These are phyloP conservation scores for Mellivora capensis DNA, from an alignment of 2,113 vertebrate species.

Conservation along the genomic window DNA sequence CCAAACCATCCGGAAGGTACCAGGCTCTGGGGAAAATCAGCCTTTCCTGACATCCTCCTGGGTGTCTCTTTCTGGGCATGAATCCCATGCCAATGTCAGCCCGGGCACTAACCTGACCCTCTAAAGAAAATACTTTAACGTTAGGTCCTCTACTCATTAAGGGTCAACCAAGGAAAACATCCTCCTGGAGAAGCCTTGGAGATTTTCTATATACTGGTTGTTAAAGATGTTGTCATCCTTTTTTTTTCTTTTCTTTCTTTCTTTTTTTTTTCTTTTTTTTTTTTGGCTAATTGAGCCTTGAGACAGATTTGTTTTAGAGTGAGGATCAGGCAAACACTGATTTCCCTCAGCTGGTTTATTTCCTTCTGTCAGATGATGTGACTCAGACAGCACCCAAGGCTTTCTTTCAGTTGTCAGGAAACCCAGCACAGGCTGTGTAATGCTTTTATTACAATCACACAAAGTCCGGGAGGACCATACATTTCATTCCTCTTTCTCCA, in stretches of 20 bases:
- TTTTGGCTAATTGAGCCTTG: slow-evolving; percentile 11
- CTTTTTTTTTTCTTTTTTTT: background rate
- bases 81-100: background rate
- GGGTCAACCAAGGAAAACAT: slow-evolving; percentile 9
- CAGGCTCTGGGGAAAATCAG: background rate
- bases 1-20: background rate
- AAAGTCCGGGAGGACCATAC: background rate
- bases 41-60: background rate
- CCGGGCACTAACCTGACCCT: background rate
- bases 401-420: slow-evolving; percentile 50
- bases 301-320: slow-evolving; percentile 46
- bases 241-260: too few species aligned
- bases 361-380: slow-evolving; percentile 4
- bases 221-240: background rate
- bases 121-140: background rate
- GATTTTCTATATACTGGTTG: background rate
- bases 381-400: background rate
- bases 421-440: background rate
- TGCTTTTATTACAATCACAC: background rate
- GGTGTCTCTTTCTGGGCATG: background rate
- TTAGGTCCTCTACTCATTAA: background rate
- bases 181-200: background rate
- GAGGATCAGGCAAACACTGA: slow-evolving; percentile 21
- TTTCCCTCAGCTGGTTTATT: slow-evolving; percentile 22
- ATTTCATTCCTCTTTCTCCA: slow-evolving; percentile 31